Base-by-base conservation (phyloP, 2,113 vertebrate genomes). In the Rynchops niger region DNA sequence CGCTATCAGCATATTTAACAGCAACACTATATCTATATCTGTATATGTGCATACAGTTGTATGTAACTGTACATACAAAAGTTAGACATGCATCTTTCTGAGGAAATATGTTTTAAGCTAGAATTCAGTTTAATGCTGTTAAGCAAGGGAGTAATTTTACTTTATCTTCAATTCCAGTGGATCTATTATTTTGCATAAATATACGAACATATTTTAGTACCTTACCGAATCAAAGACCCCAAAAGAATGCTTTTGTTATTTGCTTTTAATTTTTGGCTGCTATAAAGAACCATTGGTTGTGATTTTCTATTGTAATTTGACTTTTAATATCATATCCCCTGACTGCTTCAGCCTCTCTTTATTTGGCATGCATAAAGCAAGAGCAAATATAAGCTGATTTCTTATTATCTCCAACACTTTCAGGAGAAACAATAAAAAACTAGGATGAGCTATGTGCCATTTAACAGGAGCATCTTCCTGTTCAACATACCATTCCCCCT, bases 211-310 rank as follows among this genome's bases (percentile, higher is more conserved):
- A 72, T 79, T 96, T 83, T 88, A 79, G 82, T 90, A 69, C 10
- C n/a, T 84, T 89, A 76, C 13, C 2, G 9, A 96, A 94, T 92
- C 52, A 72, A 61, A 63, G 53, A 49, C 12, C 67, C 66, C 91
- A 63, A 63, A 36, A 66, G 95, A 76, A 73, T 79, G n/a, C 9
- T 87, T 93, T 95, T 86, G 53, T 62, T 82, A 83, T 97, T 96
- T 96, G 79, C 82, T 88, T 97, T 97, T 96, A 86, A 93, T 95
- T 95, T 97, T 94, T 87, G 30, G 5, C 91, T 96, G 80, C 72
- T 96, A 59, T 76, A 94, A 92, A 72, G 76, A 97, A 53, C 49
- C 3, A 1, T 12, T 86, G 6, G 9, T 90, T 92, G 66, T 43
- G 56, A 65, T 55, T 97, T 95, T 69, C 59, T 95, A 11, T 69